Evolutionary conservation across 1,140 invertebrate genomes (phyloP), one percentile per base, ranked within the genome.

Genomic region (Lepidurus packardi): DNA sequence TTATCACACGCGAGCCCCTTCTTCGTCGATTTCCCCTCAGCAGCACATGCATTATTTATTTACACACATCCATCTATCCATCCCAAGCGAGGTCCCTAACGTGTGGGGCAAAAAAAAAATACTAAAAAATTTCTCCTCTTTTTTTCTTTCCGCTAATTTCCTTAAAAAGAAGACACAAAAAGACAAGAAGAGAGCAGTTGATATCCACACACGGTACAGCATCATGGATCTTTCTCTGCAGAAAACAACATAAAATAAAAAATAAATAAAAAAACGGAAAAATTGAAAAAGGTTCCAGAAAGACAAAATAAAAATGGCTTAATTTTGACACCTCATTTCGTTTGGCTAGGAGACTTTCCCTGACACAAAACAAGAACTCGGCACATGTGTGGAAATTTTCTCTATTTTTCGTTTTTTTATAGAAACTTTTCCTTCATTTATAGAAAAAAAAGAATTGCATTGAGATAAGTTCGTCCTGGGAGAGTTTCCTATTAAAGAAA

Each of bases 41-140:
- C 53, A 65, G 53, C 53, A 65, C 53, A 65, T 65, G 53, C 53
- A 65, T 65, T 65, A 65, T 65, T 65, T 65, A 65, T 65, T 65
- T 65, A 65, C 53, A 65, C 53, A 65, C 53, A 65, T 65, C 53
- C 53, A 65, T 65, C 53, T 65, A 65, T 65, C 53, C 53, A 7
- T 21, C 53, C 53, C 21, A 65, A 65, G 53, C 53, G 53, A 65
- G 53, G 21, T 65, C 53, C 53, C 53, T 65, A 65, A 65, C 53
- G 53, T 65, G 53, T 65, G 53, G 53, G 21, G 53, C 53, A 65
- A 21, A 65, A 65, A 65, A 16, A 21, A 21, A n/a, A n/a, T 7
- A 7, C 1, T 65, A 7, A 65, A 5, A 65, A 65, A 65, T 21
- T n/a, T 65, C 21, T 13, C 6, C 53, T 65, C 13, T 13, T 21